Evolutionary conservation across 2,888 invertebrate species (phyloP), one percentile per base, ranked within the genome.

Genomic region (Cephus spinipes): DNA sequence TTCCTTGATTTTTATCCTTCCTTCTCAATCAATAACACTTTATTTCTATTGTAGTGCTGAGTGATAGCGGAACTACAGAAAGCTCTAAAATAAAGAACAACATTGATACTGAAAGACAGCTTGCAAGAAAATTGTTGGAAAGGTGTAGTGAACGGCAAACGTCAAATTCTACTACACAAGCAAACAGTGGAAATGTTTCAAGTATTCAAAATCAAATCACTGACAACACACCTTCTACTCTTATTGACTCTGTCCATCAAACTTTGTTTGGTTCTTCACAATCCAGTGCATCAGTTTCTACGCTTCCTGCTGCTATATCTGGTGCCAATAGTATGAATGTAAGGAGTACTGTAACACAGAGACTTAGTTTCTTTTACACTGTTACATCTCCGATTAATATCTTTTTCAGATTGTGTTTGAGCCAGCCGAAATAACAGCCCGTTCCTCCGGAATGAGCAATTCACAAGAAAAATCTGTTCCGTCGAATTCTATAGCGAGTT

Each of bases 381-480:
- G 74, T 74, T 40, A n/a, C 74, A 33, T 68, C n/a, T 30, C 15
- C n/a, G n/a, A 55, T 69, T 35, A 32, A 73, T 76, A n/a, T 78
- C 34, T 79, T 75, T 77, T 77, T 12, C 73, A 91, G 90, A 79
- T 91, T 12, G 75, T 82, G 35, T 91, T 91, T 78, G 88, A 90
- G 76, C 89, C 90, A 12, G 85, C 81, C 23, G 91, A 91, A 84
- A 91, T 91, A 79, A 85, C 85, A 9, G 91, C 89, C 1, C 86
- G 89, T 32, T 91, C 91, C 1, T 90, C 91, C 2, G 87, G 80
- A 69, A 78, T 89, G 74, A 87, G 83, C 77, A 85, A 79, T 79
- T 83, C 77, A 76, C 78, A 79, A 11, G 86, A 85, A 11, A 85
- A 80, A 82, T 69, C 73, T 73, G 79, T 73, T 15, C 81, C 84